These are phyloP conservation scores for Alca torda DNA, from an alignment of 2,797 vertebrate species.

Conservation along the genomic window DNA sequence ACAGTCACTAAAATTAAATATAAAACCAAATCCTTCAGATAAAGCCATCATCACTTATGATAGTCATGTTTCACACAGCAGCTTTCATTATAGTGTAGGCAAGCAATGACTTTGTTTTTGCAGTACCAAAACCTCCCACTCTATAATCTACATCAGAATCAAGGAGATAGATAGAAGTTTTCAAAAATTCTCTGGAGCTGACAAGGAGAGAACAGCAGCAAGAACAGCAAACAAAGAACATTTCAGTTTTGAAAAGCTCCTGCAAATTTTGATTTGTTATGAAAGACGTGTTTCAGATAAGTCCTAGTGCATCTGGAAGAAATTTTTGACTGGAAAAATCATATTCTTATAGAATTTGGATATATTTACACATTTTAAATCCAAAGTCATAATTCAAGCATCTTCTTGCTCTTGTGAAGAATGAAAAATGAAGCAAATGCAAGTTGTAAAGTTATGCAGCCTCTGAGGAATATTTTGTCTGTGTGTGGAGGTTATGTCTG, in stretches of 20 bases:
- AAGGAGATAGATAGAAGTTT: constrained; percentile 11
- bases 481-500: background rate
- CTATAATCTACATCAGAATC: constrained; percentile 47
- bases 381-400: background rate
- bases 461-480: background rate
- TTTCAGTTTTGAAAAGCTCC: background rate
- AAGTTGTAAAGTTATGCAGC: background rate
- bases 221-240: constrained; percentile 25
- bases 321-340: background rate
- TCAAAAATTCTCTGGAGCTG: constrained; percentile 23
- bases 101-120: constrained; percentile 49
- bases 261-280: background rate
- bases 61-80: constrained; percentile 35
- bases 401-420: background rate
- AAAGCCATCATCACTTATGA: constrained; percentile 27
- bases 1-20: constrained; percentile 43
- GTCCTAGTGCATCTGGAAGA: background rate
- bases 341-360: background rate
- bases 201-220: background rate
- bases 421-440: background rate
- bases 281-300: background rate
- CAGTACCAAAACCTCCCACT: constrained; percentile 46
- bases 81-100: constrained; percentile 42
- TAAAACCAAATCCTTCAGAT: constrained; percentile 21
- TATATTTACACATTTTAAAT: constrained; percentile 8